Evolutionary conservation across 2,113 vertebrate genomes (phyloP).

Genomic region (Nannospalax galili): DNA sequence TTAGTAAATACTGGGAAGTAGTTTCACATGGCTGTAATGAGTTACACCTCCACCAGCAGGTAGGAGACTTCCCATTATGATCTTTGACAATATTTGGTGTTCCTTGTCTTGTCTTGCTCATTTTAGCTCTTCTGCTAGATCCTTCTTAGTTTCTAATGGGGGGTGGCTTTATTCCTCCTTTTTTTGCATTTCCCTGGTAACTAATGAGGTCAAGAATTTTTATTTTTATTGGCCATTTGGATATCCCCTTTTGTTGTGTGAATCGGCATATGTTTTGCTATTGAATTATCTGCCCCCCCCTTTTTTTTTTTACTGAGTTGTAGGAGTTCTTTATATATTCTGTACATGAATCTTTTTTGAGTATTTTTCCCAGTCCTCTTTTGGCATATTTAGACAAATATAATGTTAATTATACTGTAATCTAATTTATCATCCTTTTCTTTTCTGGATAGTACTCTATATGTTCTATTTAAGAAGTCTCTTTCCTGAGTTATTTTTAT

Average conservation of each 20-base stretch:
- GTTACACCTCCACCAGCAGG: background rate
- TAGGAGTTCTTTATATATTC: slow-evolving; percentile 29
- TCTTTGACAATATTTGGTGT: background rate
- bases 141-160: background rate
- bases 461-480: slow-evolving; percentile 36
- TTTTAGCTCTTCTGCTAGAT: background rate
- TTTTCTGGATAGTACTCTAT: slow-evolving; percentile 24
- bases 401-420: background rate
- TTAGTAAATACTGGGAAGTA: background rate
- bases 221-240: slow-evolving; percentile 3
- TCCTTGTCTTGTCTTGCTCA: slow-evolving; percentile 5
- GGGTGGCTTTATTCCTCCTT: background rate
- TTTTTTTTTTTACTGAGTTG: slow-evolving; percentile 37
- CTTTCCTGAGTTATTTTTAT: background rate
- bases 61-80: background rate
- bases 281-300: slow-evolving; percentile 29
- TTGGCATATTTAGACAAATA: slow-evolving; percentile 30
- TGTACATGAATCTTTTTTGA: slow-evolving; percentile 30
- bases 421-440: slow-evolving; percentile 4
- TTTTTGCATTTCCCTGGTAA: slow-evolving; percentile 3
- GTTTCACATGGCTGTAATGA: background rate
- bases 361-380: slow-evolving; percentile 17
- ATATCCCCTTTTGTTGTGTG: slow-evolving; percentile 15
- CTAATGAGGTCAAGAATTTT: background rate
- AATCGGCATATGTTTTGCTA: background rate